These are phyloP conservation scores for Cerastis rubricosa DNA, from an alignment of 2,888 invertebrate genomes.

Conservation along the genomic window DNA sequence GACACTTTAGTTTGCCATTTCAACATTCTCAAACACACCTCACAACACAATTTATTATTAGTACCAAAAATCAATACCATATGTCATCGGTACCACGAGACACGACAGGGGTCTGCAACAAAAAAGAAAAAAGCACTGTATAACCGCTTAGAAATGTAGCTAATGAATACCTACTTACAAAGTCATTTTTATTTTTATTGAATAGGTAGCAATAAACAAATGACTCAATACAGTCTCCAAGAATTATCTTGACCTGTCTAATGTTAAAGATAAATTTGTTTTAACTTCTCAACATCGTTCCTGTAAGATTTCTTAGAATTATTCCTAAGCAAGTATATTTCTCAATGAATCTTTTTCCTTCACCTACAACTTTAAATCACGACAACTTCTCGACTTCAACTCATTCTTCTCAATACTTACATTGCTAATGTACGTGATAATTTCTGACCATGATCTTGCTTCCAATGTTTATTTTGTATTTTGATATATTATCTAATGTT, in stretches of 20 bases:
- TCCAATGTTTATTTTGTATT: not conserved
- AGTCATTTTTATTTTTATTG: constrained; percentile 43
- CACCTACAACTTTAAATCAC: too few relatives aligned
- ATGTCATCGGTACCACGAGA: constrained; percentile 1
- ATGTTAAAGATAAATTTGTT: constrained; percentile 12
- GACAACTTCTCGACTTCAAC: not conserved
- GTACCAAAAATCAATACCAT: not conserved
- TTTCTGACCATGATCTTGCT: not conserved
- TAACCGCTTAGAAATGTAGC: constrained; percentile 46
- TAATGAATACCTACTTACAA: constrained; percentile 40
- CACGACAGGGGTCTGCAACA: constrained; percentile 13
- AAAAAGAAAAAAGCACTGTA: constrained; percentile 30
- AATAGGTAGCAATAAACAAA: constrained; percentile 30
- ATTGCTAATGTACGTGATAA: too few relatives aligned
- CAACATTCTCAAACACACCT: not conserved
- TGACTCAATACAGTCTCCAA: constrained; percentile 35
- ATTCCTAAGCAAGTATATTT: constrained; percentile 1
- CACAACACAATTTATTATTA: constrained; percentile 18
- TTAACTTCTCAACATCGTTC: constrained; percentile 9
- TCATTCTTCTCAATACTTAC: not conserved
- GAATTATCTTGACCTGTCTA: constrained; percentile 19
- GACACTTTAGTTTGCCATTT: not conserved
- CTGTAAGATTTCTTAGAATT: not conserved
- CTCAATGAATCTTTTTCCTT: not conserved
- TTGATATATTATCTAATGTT: too few relatives aligned